Evolutionary conservation across 2,113 vertebrate genomes (phyloP).

Genomic region (Leptodactylus fuscus): DNA sequence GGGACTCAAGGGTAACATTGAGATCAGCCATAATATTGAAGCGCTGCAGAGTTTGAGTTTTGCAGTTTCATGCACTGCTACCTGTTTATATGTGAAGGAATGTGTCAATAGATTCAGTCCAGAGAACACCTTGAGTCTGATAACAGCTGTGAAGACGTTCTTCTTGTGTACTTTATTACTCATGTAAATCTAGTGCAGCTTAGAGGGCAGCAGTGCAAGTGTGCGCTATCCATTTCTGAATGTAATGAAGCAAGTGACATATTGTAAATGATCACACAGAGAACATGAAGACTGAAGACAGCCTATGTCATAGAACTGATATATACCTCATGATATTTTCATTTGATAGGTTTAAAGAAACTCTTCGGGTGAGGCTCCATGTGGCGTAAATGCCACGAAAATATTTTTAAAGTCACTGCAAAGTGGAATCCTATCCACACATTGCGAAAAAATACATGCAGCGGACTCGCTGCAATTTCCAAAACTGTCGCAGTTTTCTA

Average conservation of each 20-base stretch:
- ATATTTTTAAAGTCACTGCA: too few relatives aligned
- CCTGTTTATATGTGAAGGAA: background rate
- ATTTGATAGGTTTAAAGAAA: too few relatives aligned
- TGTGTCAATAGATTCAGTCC: background rate
- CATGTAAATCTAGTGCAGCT: background rate
- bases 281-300: background rate
- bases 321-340: too few relatives aligned
- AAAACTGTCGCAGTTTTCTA: too few relatives aligned
- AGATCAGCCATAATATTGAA: too few relatives aligned
- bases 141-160: background rate
- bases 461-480: too few relatives aligned
- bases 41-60: too few relatives aligned
- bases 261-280: background rate
- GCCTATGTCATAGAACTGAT: background rate
- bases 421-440: too few relatives aligned
- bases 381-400: too few relatives aligned
- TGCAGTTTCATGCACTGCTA: background rate
- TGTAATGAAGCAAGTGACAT: background rate
- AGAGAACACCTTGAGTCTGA: background rate
- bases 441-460: too few relatives aligned
- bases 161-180: background rate
- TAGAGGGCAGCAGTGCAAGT: background rate
- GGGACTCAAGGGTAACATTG: too few relatives aligned
- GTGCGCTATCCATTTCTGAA: background rate
- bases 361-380: too few relatives aligned